Conservation (phyloP, 2,797 vertebrate species). For the Myripristis murdjan region DNA sequence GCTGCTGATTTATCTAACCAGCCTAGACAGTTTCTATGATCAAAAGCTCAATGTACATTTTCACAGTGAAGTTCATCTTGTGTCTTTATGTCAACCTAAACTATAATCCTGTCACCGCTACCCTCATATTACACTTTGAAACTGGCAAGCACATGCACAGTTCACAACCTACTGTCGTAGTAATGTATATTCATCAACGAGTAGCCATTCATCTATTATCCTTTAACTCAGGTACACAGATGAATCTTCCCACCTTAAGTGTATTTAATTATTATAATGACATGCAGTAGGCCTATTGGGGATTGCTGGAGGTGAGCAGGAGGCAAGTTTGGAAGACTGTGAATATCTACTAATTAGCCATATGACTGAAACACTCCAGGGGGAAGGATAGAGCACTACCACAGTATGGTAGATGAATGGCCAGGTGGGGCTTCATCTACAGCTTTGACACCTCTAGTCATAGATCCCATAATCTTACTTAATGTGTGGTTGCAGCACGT, state of each 20-base stretch:
- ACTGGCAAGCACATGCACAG: neutral
- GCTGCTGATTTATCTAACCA: neutral
- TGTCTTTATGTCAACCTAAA: neutral
- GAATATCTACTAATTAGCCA: slow-evolving; percentile 57
- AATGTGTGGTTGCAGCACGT: slow-evolving; percentile 13
- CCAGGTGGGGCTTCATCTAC: slow-evolving; percentile 11
- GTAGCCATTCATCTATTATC: slow-evolving; percentile 21
- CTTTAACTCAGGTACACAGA: neutral
- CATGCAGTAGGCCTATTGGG: neutral
- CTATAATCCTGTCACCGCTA: neutral
- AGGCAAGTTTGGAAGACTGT: slow-evolving; percentile 27
- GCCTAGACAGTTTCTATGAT: neutral
- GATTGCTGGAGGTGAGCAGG: slow-evolving; percentile 39
- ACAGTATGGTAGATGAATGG: slow-evolving; percentile 5
- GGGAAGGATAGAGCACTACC: slow-evolving; percentile 15
- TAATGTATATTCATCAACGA: slow-evolving; percentile 26
- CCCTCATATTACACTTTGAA: neutral
- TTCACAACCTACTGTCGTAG: slow-evolving; percentile 4
- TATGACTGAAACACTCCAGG: slow-evolving; percentile 41
- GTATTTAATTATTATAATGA: slow-evolving; percentile 53
- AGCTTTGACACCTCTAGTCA: neutral
- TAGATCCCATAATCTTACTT: slow-evolving; percentile 25
- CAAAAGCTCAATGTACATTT: slow-evolving; percentile 4
- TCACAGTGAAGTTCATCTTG: neutral
- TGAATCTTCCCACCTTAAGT: slow-evolving; percentile 24